phyloP scores from a whole-genome alignment of 2,888 invertebrate genomes.

The Diplazon laetatorius region DNA sequence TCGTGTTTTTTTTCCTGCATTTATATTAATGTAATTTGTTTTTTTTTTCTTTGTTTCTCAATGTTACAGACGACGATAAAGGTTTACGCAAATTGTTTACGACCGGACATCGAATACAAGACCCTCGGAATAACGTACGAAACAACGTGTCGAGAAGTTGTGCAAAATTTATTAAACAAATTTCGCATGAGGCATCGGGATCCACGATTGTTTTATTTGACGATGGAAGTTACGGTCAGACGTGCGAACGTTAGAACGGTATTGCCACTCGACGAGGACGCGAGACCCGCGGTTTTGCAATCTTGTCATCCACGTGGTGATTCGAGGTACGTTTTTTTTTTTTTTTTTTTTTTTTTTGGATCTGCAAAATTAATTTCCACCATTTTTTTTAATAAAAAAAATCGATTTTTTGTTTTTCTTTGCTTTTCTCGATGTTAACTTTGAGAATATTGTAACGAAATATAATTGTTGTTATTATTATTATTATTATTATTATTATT shows the following conservation, averaged over 20 bases:
- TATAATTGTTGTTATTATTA: too few species aligned
- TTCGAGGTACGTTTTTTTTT: slow-evolving; percentile 86
- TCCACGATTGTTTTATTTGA: slow-evolving; percentile 95
- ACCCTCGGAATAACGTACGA: slow-evolving; percentile 95
- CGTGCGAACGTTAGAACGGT: slow-evolving; percentile 92
- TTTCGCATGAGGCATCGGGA: slow-evolving; percentile 96
- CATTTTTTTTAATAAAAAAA: too few species aligned
- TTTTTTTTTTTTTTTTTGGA: background rate
- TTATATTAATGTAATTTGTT: too few species aligned
- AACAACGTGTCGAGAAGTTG: slow-evolving; percentile 94
- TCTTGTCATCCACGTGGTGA: slow-evolving; percentile 97
- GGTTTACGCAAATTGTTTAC: slow-evolving; percentile 94
- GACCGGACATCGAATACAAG: slow-evolving; percentile 98
- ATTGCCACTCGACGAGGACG: slow-evolving; percentile 93
- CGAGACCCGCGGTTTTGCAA: slow-evolving; percentile 94
- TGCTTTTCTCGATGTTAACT: too few species aligned
- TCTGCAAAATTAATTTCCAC: background rate
- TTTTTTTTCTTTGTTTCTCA: slow-evolving; percentile 11
- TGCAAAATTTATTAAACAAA: slow-evolving; percentile 92
- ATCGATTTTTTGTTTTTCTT: too few species aligned
- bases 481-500: too few species aligned
- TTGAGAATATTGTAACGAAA: too few species aligned
- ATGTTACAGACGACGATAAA: slow-evolving; percentile 93
- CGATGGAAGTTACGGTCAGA: slow-evolving; percentile 96
- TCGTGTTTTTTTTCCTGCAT: background rate